phyloP scores from a whole-genome alignment of 2,113 vertebrate species.

The Grantiella picta region DNA sequence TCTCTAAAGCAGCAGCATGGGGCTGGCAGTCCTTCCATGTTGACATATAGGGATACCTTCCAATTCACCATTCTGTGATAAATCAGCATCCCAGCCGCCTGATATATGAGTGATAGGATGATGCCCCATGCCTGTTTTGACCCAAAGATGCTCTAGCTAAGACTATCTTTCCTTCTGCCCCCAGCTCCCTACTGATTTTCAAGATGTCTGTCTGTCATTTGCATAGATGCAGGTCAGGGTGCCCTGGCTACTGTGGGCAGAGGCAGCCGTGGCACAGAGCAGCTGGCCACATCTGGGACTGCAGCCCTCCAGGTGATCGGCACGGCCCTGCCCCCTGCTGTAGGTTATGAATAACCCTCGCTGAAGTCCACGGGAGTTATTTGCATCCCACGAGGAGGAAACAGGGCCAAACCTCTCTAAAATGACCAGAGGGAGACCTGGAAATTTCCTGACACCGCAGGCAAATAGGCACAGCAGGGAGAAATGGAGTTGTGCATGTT shows the following conservation, averaged over 20 bases:
- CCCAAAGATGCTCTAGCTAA: neutral
- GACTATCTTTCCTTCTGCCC: neutral
- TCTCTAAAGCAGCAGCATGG: neutral
- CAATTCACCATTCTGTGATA: neutral
- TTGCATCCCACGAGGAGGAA: neutral
- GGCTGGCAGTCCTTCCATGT: neutral
- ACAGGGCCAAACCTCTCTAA: neutral
- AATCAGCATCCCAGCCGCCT: neutral
- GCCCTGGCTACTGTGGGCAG: neutral
- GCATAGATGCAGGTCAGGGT: neutral
- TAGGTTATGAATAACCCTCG: neutral
- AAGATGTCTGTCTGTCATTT: neutral
- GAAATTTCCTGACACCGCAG: neutral
- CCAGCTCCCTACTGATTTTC: neutral
- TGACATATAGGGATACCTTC: neutral
- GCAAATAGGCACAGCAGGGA: neutral
- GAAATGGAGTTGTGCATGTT: neutral
- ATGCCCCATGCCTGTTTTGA: neutral
- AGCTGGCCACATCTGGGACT: neutral
- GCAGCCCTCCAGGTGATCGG: accelerated
- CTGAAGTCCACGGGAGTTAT: neutral
- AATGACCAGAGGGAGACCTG: neutral
- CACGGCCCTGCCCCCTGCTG: neutral
- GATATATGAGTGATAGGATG: neutral
- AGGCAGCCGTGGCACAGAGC: neutral